phyloP scores from a whole-genome alignment of 2,113 vertebrate species.

The Globicephala melas region DNA sequence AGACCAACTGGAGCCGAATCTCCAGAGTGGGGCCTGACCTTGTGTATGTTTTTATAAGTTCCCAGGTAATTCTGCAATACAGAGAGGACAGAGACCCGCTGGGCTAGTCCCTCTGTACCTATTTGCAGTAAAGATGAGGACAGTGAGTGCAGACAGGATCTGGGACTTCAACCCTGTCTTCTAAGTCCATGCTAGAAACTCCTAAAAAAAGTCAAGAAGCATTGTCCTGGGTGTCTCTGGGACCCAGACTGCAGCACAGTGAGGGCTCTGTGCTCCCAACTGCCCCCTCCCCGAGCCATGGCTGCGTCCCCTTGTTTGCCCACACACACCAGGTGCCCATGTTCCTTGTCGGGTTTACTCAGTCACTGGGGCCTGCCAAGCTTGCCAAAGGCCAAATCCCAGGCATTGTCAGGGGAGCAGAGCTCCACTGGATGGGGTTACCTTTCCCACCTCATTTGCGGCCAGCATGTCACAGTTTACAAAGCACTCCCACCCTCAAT shows the following conservation, averaged over 20 bases:
- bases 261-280: neutral
- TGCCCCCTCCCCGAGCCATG: neutral
- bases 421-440: neutral
- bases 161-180: neutral
- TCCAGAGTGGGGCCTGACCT: neutral
- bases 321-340: neutral
- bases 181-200: neutral
- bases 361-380: neutral
- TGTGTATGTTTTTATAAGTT: neutral
- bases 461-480: neutral
- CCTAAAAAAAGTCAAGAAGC: neutral
- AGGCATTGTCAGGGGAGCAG: neutral
- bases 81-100: neutral
- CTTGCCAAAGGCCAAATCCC: constrained; percentile 44
- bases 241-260: neutral
- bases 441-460: neutral
- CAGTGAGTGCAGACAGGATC: neutral
- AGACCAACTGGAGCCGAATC: neutral
- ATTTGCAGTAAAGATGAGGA: neutral
- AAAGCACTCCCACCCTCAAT: neutral
- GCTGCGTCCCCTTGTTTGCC: neutral
- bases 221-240: neutral
- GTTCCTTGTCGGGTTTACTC: neutral
- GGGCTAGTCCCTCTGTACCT: neutral
- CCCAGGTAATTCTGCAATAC: neutral